Percentiles rank a stretch among this genome's conserved stretches.
phyloP scores from a whole-genome alignment of 64 coral and sea anemone species.

The Platygyra sinensis region DNA sequence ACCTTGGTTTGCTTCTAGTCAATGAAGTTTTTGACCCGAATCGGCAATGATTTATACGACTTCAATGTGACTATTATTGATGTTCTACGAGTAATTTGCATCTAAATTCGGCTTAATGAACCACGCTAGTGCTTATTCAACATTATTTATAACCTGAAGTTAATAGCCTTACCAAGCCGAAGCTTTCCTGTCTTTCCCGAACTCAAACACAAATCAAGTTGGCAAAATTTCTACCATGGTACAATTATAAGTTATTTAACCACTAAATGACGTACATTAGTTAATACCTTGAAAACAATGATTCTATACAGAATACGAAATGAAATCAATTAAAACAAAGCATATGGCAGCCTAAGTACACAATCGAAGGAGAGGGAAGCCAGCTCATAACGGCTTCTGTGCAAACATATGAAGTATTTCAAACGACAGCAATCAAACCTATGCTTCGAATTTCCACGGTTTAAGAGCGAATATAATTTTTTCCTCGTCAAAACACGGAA shows the following conservation, averaged over 20 bases:
- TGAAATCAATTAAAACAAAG: conserved; percentile 24
- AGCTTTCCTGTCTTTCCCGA: not conserved
- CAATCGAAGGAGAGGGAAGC: not conserved
- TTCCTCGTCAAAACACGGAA: not conserved
- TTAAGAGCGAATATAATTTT: not conserved
- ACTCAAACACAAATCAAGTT: not conserved
- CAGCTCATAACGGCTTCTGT: not conserved
- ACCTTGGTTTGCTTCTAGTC: not conserved
- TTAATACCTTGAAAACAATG: conserved; percentile 24
- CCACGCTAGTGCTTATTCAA: not conserved
- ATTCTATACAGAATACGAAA: not conserved
- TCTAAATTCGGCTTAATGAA: conserved; percentile 35
- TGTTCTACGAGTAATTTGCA: conserved; percentile 38
- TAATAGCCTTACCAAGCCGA: not conserved
- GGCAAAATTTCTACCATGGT: not conserved
- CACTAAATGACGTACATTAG: not conserved
- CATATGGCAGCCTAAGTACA: conserved; percentile 14
- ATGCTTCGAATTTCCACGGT: not conserved
- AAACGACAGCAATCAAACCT: not conserved
- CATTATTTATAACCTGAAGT: not conserved
- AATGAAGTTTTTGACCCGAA: not conserved
- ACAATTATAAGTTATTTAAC: conserved; percentile 22
- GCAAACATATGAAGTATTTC: not conserved
- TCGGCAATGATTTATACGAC: not conserved
- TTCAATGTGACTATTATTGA: conserved; percentile 3